Base-by-base conservation (phyloP, 2,797 vertebrate genomes). In the Taeniopygia guttata region DNA sequence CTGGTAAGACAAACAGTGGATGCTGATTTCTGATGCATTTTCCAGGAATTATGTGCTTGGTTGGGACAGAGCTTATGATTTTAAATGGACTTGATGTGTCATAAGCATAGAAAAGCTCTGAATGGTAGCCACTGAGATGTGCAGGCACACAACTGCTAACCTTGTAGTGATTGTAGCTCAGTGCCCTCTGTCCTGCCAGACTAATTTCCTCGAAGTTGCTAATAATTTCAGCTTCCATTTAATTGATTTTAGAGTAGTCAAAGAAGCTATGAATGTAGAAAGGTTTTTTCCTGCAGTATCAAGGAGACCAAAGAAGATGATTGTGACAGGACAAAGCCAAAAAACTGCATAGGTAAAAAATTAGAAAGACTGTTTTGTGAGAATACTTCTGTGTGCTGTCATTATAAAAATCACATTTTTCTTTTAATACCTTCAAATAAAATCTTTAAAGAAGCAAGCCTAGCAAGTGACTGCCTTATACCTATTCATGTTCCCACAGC, bases 21-120 rank as follows among this genome's bases (percentile, higher is more conserved):
- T 84, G 77, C 59, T 60, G 69, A 66, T 55, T 91, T 94, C 84
- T 87, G 56, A 82, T 86, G 74, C 23, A 13, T 96, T 95, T 96
- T 95, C 87, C 82, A 84, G 83, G 83, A 91, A 80, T 55, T 49
- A 38, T 76, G 55, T 69, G 30, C 42, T 64, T 76, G 32, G 13
- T 9, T 79, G 59, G 34, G 67, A 49, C 13, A 85, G 51, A 60
- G 30, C 13, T 86, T 86, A 27, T 76, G 48, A 52, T 94, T 67
- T 78, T 67, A 79, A 55, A 63, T 17, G 30, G 54, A 22, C 27
- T 86, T 42, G 38, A 49, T 69, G 43, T 59, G 69, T 86, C 59
- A 22, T 29, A 49, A 84, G 27, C 49, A 26, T 32, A 13, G 59
- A 70, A 68, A 27, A 91, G 26, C 56, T 94, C 82, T 70, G 63